Base-by-base conservation (phyloP, 2,797 vertebrate species). In the Steatocranus sp. region DNA sequence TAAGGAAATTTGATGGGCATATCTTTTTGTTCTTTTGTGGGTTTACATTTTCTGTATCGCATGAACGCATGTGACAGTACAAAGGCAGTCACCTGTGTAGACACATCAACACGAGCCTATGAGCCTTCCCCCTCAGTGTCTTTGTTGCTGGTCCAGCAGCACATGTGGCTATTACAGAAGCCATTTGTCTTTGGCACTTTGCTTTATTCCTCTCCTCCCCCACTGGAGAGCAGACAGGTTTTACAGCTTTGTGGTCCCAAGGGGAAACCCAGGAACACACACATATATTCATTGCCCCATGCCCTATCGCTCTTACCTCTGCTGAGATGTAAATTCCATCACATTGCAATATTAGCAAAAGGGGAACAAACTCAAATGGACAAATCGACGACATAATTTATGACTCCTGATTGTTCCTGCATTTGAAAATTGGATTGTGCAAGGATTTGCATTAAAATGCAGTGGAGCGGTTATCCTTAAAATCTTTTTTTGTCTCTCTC, bases 161-260 rank as follows among this genome's bases (percentile, higher is more conserved):
- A 92, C 90, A 94, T 90, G 92, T 93, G 91, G 87, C 86, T 84
- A 89, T 94, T 90, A 92, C 93, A 91, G 90, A 79, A 91, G 77
- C 92, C 92, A 92, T 95, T 95, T 93, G 92, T 95, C 93, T 93
- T 84, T 92, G 93, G 90, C 93, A 92, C 92, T 94, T 94, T 92
- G 88, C 89, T 89, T 93, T 93, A 90, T 89, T 87, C 81, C 79
- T 83, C 89, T 92, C 93, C 94, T 92, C 93, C 94, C 95, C 93
- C 91, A 87, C 87, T 79, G 75, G 82, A 92, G 76, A 91, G 88
- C 89, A 92, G 93, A 93, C 94, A 94, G 93, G 88, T 95, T 96
- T 93, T 94, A 94, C 88, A 87, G 93, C 91, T 82, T 38, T 25
- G 25, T 43, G 8, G 56, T 94, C 93, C 88, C 93, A 63, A 53